Evolutionary conservation across 2,113 vertebrate genomes (phyloP), one percentile per base, ranked within the genome.

Genomic region (Dipodomys ordii): DNA sequence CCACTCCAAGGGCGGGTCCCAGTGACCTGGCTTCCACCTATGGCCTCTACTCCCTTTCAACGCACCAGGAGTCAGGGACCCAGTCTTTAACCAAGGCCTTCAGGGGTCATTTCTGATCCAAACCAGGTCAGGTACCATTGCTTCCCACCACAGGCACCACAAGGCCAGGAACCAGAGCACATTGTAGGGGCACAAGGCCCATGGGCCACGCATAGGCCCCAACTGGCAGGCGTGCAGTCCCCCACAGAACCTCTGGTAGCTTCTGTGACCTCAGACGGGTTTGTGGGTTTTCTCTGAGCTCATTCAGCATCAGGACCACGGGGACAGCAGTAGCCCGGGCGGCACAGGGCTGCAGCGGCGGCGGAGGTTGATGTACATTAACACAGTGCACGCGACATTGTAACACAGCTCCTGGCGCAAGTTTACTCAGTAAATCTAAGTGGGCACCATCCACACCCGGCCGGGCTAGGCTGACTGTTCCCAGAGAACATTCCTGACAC

Each of bases 331-430:
- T 3, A 27, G 20, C 22, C 7, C 71, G 0, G 2, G 28, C 23
- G 12, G 8, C 46, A 8, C 6, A 19, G 49, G 69, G 30, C 71
- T 53, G 15, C 11, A 1, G 27, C 23, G 9, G 23, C 53, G 73
- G 72, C 39, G 39, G 39, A 39, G 39, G 39, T 28, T 46, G 6
- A 9, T n/a, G 2, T 2, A 19, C 12, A 22, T 11, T 2, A 3
- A 35, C 18, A 0, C 0, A 6, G 1, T 7, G 39, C 80, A 2
- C 0, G 0, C 18, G 4, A 28, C 27, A 7, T 8, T 3, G 30
- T 1, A 16, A 7, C 30, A 44, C 16, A 16, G 7, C 46, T n/a
- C 44, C 23, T 6, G 49, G 19, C 60, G 16, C 19, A 3, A 0
- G 20, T 16, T 46, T 0, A 1, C 35, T 12, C 44, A 2, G 20